These are phyloP conservation scores for Pristis pectinata DNA, from an alignment of 2,797 vertebrate genomes.

Conservation along the genomic window DNA sequence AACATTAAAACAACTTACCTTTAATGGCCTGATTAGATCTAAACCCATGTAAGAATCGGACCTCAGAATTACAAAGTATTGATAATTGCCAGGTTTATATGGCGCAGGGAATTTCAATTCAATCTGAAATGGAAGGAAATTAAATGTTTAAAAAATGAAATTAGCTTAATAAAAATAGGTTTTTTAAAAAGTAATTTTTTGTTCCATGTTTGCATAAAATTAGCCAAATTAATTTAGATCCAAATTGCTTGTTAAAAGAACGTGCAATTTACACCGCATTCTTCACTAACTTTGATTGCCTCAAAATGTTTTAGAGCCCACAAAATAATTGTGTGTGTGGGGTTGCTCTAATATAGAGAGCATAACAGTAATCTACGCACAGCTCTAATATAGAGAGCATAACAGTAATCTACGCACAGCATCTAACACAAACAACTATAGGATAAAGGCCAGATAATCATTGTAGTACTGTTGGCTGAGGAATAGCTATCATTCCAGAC, in stretches of 20 bases:
- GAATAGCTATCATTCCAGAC: too few relatives aligned
- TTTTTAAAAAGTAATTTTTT: neutral
- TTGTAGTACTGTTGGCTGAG: too few relatives aligned
- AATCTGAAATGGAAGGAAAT: slow-evolving; percentile 66
- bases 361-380: too few relatives aligned
- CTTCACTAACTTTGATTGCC: too few relatives aligned
- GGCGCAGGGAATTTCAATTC: slow-evolving; percentile 97
- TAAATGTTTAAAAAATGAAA: slow-evolving; percentile 10
- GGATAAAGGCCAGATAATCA: too few relatives aligned
- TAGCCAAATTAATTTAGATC: neutral
- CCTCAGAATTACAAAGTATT: slow-evolving; percentile 90
- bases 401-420: too few relatives aligned
- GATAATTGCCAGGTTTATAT: slow-evolving; percentile 94
- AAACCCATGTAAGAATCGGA: slow-evolving; percentile 94
- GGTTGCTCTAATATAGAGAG: too few relatives aligned
- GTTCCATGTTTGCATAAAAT: neutral
- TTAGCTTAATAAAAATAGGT: neutral
- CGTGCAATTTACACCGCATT: too few relatives aligned
- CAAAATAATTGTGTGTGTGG: too few relatives aligned
- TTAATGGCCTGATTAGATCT: slow-evolving; percentile 92
- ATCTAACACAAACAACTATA: too few relatives aligned
- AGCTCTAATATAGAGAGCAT: too few relatives aligned
- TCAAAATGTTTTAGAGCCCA: too few relatives aligned
- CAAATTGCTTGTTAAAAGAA: neutral
- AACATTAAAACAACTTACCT: slow-evolving; percentile 60